These are phyloP conservation scores for Perdita meconis DNA, from an alignment of 2,888 invertebrate genomes.

Conservation along the genomic window DNA sequence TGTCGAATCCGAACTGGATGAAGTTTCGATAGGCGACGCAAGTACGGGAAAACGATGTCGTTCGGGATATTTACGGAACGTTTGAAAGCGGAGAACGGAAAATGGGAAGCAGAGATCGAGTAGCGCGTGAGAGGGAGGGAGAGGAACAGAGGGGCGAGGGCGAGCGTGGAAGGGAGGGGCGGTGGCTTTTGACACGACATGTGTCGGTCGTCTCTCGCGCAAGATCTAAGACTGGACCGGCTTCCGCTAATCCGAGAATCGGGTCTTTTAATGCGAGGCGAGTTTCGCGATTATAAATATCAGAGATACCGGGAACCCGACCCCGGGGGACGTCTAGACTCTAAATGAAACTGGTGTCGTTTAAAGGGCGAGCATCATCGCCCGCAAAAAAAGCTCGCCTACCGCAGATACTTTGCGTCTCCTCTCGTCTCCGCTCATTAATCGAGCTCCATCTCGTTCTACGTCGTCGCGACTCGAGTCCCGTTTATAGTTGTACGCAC, in stretches of 20 bases:
- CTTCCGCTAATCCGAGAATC: constrained; percentile 85
- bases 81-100: constrained; percentile 71
- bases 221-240: constrained; percentile 83
- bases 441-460: neutral
- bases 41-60: constrained; percentile 36
- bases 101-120: constrained; percentile 68
- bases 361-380: constrained; percentile 45
- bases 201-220: constrained; percentile 82
- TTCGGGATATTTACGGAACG: constrained; percentile 66
- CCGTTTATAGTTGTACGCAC: no score
- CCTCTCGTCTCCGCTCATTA: neutral
- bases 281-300: constrained; percentile 84
- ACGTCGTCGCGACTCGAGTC: no score
- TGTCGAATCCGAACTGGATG: neutral
- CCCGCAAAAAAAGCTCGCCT: constrained; percentile 24
- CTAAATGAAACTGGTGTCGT: constrained; percentile 75
- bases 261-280: constrained; percentile 83
- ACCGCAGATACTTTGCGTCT: no score
- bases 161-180: constrained; percentile 39
- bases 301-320: constrained; percentile 82
- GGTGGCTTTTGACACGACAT: constrained; percentile 81
- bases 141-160: constrained; percentile 13
- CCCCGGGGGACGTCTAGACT: constrained; percentile 77
- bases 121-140: constrained; percentile 65
- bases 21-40: constrained; percentile 3